These are phyloP conservation scores for Psittacula derbiana DNA, from an alignment of 2,797 vertebrate species.

Conservation along the genomic window DNA sequence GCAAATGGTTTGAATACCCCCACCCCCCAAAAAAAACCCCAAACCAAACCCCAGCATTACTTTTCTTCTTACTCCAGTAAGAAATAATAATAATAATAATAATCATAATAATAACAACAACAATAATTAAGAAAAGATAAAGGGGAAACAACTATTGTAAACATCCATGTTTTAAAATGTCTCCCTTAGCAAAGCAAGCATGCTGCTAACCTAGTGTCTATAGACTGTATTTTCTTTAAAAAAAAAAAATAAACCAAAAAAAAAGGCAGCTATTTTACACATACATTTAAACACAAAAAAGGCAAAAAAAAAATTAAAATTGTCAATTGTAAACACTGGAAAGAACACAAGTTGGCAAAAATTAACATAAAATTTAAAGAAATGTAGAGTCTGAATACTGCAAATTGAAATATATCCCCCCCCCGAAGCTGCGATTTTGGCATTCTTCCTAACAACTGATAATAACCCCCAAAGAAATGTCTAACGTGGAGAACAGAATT, in stretches of 20 bases:
- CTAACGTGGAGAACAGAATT: slow-evolving; percentile 56
- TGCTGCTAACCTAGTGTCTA: slow-evolving; percentile 81
- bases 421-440: slow-evolving; percentile 75
- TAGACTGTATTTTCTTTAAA: slow-evolving; percentile 50
- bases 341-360: slow-evolving; percentile 74
- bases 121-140: slow-evolving; percentile 56
- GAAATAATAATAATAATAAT: slow-evolving; percentile 67
- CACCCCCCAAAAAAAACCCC: neutral
- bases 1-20: slow-evolving; percentile 2
- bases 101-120: slow-evolving; percentile 32
- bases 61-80: slow-evolving; percentile 68
- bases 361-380: slow-evolving; percentile 11
- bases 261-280: slow-evolving; percentile 83
- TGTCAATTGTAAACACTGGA: slow-evolving; percentile 82
- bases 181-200: slow-evolving; percentile 85
- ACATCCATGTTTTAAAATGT: slow-evolving; percentile 71
- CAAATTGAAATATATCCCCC: slow-evolving; percentile 76
- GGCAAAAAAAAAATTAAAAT: slow-evolving; percentile 61
- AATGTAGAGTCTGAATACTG: slow-evolving; percentile 75
- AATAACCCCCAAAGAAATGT: neutral
- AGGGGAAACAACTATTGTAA: slow-evolving; percentile 73
- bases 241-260: neutral
- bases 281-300: slow-evolving; percentile 81
- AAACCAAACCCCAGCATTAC: slow-evolving; percentile 1
- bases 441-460: slow-evolving; percentile 69